phyloP scores from a whole-genome alignment of 2,113 vertebrate species.

The Gadus macrocephalus region DNA sequence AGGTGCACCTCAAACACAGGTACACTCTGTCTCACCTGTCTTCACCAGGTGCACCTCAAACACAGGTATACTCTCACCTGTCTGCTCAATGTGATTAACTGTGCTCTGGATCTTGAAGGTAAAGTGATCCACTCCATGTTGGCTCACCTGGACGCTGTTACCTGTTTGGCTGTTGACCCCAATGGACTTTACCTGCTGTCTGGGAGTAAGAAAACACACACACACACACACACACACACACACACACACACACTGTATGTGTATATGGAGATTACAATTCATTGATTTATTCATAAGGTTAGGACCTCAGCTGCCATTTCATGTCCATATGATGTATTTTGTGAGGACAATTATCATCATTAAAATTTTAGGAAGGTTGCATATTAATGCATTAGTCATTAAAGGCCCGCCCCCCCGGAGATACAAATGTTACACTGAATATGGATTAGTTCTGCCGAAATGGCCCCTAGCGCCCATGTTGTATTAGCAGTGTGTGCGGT shows the following conservation, averaged over 20 bases:
- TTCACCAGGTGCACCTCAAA: too few relatives aligned
- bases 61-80: not conserved
- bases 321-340: too few relatives aligned
- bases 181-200: slow-evolving; percentile 98
- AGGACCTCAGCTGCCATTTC: too few relatives aligned
- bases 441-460: too few relatives aligned
- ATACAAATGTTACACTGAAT: too few relatives aligned
- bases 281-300: too few relatives aligned
- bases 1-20: not conserved
- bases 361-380: too few relatives aligned
- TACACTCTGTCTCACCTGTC: not conserved
- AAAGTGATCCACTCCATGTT: slow-evolving; percentile 96
- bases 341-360: too few relatives aligned
- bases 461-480: too few relatives aligned
- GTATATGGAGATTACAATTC: too few relatives aligned
- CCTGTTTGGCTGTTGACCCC: slow-evolving; percentile 94
- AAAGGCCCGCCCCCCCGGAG: too few relatives aligned
- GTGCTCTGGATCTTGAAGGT: slow-evolving; percentile 64
- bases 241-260: not conserved
- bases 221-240: not conserved
- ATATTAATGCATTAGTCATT: too few relatives aligned
- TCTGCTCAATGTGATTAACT: not conserved
- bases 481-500: not conserved
- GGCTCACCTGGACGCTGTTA: slow-evolving; percentile 94
- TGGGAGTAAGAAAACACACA: slow-evolving; percentile 83